Base-by-base conservation (phyloP, 2,888 invertebrate genomes). In the Apomyelois bistriatella region DNA sequence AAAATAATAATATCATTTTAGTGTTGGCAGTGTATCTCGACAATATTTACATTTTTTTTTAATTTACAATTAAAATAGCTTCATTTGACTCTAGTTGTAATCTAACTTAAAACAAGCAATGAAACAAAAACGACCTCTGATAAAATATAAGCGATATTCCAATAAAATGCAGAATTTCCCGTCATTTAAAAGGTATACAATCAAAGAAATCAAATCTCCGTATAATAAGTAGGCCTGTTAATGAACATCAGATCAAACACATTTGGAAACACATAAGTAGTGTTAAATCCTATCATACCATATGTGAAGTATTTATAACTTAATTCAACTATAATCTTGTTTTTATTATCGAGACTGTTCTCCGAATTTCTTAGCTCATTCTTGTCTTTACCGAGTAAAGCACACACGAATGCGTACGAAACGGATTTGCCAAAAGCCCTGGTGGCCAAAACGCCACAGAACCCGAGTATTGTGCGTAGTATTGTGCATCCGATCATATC, bases 281-380 rank as follows among this genome's bases (percentile, higher is more conserved):
- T 94, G 76, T 94, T 95, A 63, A 97, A 92, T 0, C 97, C 96
- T 42, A 98, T 94, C 72, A 94, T 91, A 4, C 93, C 93, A 76
- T 95, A 97, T 22, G 95, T 94, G 56, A 97, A 89, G 82, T 95
- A 98, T 75, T 96, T 97, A 72, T 95, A 95, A 55, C 95, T 93
- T 61, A 97, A 91, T 73, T 98, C 98, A 0, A 97, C 94, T 30
- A 94, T 90, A 48, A 94, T 92, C 75, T 95, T 95, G 66, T 94
- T 92, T 67, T 93, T 93, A 72, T 95, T 94, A 62, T 93, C 91
- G 47, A 94, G 81, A 12, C 92, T 93, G 74, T 94, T 90, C 61
- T 92, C 91, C 0, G 94, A 93, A 64, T 92, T 91, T 66, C 92
- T 89, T 12, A 95, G 82, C 81, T 94, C 91, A 71, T 93, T 91